Conservation (phyloP, 1,140 invertebrate species). For the Drosophila baimaii region DNA sequence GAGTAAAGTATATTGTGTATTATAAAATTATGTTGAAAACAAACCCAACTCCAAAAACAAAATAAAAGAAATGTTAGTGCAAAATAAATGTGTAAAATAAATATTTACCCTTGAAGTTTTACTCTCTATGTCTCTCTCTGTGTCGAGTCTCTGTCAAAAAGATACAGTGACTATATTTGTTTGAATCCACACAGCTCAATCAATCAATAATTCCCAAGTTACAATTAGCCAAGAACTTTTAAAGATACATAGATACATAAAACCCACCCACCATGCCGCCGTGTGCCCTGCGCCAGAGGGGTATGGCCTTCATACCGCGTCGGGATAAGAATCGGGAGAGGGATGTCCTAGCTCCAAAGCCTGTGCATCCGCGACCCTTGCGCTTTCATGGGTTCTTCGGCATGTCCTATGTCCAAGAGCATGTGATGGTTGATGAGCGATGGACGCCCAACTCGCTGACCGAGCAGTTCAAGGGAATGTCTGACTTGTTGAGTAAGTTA, state of each 20-base stretch:
- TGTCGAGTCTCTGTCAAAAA: too few relatives aligned
- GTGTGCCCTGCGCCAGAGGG: slow-evolving; percentile 56
- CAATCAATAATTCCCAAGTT: not conserved
- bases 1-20: slow-evolving; percentile 53
- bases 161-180: not conserved
- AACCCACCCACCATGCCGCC: slow-evolving; percentile 56
- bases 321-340: slow-evolving; percentile 45
- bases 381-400: slow-evolving; percentile 77
- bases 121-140: too few relatives aligned
- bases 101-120: slow-evolving; percentile 4
- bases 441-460: slow-evolving; percentile 74
- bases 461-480: slow-evolving; percentile 75
- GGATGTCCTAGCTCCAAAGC: slow-evolving; percentile 65
- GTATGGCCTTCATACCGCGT: slow-evolving; percentile 15
- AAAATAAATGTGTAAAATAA: slow-evolving; percentile 80
- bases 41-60: slow-evolving; percentile 48
- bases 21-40: slow-evolving; percentile 61
- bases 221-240: not conserved
- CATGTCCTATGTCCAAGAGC: slow-evolving; percentile 65
- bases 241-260: slow-evolving; percentile 4
- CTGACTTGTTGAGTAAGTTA: slow-evolving; percentile 70
- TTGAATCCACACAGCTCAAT: not conserved
- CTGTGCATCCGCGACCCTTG: slow-evolving; percentile 72
- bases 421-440: slow-evolving; percentile 71
- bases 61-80: slow-evolving; percentile 71